A percentile compares a stretch with the other conserved stretches of the same genome.
phyloP scores from a whole-genome alignment of 2,113 vertebrate genomes.

The Drymodes brunneopygia region DNA sequence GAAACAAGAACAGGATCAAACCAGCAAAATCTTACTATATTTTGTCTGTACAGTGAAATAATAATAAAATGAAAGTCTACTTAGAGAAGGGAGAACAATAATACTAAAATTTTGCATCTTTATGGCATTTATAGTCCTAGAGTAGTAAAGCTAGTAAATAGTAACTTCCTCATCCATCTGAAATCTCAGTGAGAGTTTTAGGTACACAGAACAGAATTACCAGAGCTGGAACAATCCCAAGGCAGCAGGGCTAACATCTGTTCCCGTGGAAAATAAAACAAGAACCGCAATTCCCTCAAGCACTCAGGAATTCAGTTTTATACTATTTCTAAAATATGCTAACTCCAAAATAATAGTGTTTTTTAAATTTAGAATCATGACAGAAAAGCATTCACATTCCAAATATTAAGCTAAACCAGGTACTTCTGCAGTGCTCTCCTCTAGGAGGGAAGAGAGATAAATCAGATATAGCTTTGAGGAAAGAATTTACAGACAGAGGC shows the following conservation, averaged over 20 bases:
- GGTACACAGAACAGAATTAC: neutral
- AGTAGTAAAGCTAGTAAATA: slow-evolving; percentile 11
- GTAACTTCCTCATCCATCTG: neutral
- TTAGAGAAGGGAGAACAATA: neutral
- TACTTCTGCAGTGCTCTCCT: neutral
- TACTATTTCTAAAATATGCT: neutral
- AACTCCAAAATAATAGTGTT: neutral
- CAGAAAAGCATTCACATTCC: neutral
- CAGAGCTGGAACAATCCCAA: slow-evolving; percentile 16
- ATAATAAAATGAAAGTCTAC: neutral
- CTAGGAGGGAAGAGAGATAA: neutral
- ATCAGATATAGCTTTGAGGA: neutral
- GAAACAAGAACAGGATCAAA: neutral
- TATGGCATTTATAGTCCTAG: neutral
- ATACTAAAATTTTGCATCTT: neutral
- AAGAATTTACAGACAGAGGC: neutral
- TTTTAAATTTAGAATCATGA: neutral
- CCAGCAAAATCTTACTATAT: neutral
- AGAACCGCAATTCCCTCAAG: neutral
- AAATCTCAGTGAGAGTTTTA: slow-evolving; percentile 36
- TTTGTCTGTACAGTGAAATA: neutral
- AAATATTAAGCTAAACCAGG: neutral
- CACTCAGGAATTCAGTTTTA: neutral
- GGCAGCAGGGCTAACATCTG: slow-evolving; percentile 45
- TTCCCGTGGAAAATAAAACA: neutral